Conservation (phyloP, 2,797 vertebrate species). For the Aldrovandia affinis region DNA sequence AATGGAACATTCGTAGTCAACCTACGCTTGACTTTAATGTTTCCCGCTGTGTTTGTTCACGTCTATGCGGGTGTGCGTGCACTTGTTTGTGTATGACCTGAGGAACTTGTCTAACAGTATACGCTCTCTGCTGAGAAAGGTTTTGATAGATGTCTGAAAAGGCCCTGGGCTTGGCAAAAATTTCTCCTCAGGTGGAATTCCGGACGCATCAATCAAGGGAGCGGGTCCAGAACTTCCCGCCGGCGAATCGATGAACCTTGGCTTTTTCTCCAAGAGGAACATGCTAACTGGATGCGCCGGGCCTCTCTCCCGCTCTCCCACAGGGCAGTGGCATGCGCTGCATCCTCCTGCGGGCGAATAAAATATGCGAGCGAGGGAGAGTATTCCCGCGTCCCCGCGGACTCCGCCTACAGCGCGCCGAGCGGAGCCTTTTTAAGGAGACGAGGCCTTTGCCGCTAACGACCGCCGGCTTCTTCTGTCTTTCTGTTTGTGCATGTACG, state of each 20-base stretch:
- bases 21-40: constrained; percentile 47
- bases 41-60: constrained; percentile 26
- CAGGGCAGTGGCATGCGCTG: not conserved
- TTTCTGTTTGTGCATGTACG: not conserved
- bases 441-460: not conserved
- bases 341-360: not conserved
- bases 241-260: not conserved
- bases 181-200: constrained; percentile 17
- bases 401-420: not conserved
- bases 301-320: not conserved
- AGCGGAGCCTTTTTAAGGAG: not conserved
- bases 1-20: constrained; percentile 49
- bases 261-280: not conserved
- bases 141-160: constrained; percentile 30
- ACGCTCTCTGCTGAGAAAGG: constrained; percentile 16
- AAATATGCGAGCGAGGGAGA: not conserved
- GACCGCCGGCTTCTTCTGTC: not conserved
- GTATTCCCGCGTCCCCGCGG: not conserved
- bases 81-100: not conserved
- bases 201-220: constrained; percentile 9
- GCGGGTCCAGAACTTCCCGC: not conserved
- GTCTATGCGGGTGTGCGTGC: not conserved
- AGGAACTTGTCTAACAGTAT: constrained; percentile 18
- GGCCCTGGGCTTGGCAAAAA: constrained; percentile 7
- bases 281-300: not conserved